Evolutionary conservation across 2,888 invertebrate species (phyloP).

Genomic region (Lathronympha strigana): DNA sequence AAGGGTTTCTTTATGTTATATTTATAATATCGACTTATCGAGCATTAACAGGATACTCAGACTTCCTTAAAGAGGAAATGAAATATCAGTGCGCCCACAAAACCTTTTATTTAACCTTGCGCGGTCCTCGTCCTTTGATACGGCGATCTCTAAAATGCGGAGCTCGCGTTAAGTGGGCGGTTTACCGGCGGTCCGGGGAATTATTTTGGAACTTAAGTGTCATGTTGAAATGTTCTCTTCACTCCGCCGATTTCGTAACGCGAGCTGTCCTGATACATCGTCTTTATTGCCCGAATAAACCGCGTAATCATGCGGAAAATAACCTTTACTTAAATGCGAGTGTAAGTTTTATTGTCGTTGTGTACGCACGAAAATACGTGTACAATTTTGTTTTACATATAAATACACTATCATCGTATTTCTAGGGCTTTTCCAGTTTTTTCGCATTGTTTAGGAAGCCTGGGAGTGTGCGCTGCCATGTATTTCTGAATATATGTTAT

Average conservation of each 20-base stretch:
- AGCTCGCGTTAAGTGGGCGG: slow-evolving; percentile 66
- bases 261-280: slow-evolving; percentile 51
- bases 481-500: no score
- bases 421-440: no score
- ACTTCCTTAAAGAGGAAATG: slow-evolving; percentile 15
- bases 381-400: slow-evolving; percentile 1
- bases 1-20: slow-evolving; percentile 4
- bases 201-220: slow-evolving; percentile 75
- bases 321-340: slow-evolving; percentile 28
- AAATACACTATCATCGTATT: no score
- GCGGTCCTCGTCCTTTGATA: slow-evolving; percentile 41
- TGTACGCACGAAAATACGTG: background rate
- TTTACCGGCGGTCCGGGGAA: slow-evolving; percentile 66
- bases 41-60: background rate
- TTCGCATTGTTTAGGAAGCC: no score
- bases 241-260: slow-evolving; percentile 61
- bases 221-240: slow-evolving; percentile 67
- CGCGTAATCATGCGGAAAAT: slow-evolving; percentile 36
- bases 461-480: no score
- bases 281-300: slow-evolving; percentile 40
- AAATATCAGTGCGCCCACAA: slow-evolving; percentile 30
- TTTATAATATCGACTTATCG: background rate
- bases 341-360: slow-evolving; percentile 17
- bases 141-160: slow-evolving; percentile 48
- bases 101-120: slow-evolving; percentile 34